These are phyloP conservation scores for Volucella inflata DNA, from an alignment of 2,888 invertebrate species.

Conservation along the genomic window DNA sequence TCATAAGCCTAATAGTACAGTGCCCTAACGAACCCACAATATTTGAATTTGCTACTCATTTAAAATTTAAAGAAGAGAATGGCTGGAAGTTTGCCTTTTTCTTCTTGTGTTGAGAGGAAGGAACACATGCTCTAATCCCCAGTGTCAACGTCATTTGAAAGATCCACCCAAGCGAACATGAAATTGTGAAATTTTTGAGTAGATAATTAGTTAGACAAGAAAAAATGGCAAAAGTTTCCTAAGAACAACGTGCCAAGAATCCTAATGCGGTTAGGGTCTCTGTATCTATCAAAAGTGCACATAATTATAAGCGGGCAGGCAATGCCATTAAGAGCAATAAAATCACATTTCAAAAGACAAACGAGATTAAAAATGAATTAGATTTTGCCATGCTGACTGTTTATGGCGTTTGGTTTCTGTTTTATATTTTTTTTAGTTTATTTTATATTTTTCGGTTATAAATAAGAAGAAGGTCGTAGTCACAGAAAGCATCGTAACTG, in stretches of 20 bases:
- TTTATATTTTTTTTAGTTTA: too few species aligned
- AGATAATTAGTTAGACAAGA: constrained; percentile 68
- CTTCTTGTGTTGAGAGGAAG: neutral
- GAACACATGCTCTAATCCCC: constrained; percentile 50
- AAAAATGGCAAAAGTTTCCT: constrained; percentile 51
- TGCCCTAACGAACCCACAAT: neutral
- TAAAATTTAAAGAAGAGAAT: constrained; percentile 22
- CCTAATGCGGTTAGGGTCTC: constrained; percentile 65
- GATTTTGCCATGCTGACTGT: constrained; percentile 37
- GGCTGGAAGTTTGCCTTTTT: neutral
- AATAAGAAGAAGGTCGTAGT: constrained; percentile 36
- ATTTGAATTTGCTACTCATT: constrained; percentile 20
- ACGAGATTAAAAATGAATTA: constrained; percentile 71
- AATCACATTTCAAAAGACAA: constrained; percentile 65
- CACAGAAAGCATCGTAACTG: neutral
- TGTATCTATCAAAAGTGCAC: constrained; percentile 52
- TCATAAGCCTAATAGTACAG: neutral
- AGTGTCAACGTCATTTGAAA: constrained; percentile 33
- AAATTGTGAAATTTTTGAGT: constrained; percentile 47
- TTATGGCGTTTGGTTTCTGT: constrained; percentile 44
- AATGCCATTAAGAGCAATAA: constrained; percentile 55
- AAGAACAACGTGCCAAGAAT: constrained; percentile 64
- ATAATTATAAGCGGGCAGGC: constrained; percentile 58
- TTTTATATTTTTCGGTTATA: neutral
- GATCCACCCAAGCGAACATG: constrained; percentile 27